Base-by-base conservation (phyloP, 2,888 invertebrate species). In the Anticlea derivata region DNA sequence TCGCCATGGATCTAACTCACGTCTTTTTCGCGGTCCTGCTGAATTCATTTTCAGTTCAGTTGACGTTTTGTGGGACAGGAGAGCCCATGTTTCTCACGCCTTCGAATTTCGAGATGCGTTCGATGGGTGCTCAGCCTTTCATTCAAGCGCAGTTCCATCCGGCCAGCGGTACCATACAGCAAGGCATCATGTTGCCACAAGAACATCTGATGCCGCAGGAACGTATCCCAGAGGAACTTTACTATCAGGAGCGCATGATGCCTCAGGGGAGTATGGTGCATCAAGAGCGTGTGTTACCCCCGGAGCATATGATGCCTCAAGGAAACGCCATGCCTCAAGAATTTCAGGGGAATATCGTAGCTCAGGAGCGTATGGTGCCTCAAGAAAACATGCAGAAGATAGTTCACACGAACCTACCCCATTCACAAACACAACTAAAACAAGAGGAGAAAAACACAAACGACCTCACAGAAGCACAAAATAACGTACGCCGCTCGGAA, bases 31-130 rank as follows among this genome's bases (percentile, higher is more conserved):
- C 70, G 58, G 41, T 75, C 44, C 50, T 78, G 47, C 64, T 72
- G 50, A 55, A 53, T 48, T 65, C 71, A 50, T 55, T 65, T 58
- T 65, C 55, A 51, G 52, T 61, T 54, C 57, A 53, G 51, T 59
- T 47, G 49, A 56, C 58, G 53, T 65, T 58, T 55, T 65, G 64
- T 29, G 60, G 51, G 56, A 49, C 62, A n/a, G 74, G 74, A 24
- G 75, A 82, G 31, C 65, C 68, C 23, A 65, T 76, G 62, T 73
- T 70, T 31, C 58, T 75, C 38, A 70, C 75, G 24, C 67, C 72
- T 10, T 29, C 52, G 7, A 24, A 11, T n/a, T 43, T 24, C 8
- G 83, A 82, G 54, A 64, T 70, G 43, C 74, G 78, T 52, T 61
- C 74, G 46, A 50, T 63, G 39, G 63, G 64, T 20, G 54, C 60